A percentile compares a stretch with the other conserved stretches of the same genome.
phyloP scores from a whole-genome alignment of 2,797 vertebrate genomes.

The Tauraco hartlaubi region DNA sequence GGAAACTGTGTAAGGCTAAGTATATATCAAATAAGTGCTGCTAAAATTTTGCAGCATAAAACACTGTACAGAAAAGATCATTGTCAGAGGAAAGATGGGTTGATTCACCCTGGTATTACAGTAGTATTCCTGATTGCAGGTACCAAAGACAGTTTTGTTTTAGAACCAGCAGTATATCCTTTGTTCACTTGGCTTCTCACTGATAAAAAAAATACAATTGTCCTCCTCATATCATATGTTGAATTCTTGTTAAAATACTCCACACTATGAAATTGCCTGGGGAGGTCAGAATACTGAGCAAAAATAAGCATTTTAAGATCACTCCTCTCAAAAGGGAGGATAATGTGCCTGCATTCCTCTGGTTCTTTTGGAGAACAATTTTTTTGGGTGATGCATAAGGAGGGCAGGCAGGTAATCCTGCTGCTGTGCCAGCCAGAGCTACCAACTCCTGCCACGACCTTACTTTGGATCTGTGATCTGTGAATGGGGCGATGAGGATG shows the following conservation, averaged over 20 bases:
- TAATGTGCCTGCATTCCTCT: neutral
- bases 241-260: conserved; percentile 22
- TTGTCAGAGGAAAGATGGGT: neutral
- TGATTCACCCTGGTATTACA: neutral
- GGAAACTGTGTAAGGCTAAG: neutral
- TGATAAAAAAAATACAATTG: neutral
- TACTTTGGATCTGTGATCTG: neutral
- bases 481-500: neutral
- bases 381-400: neutral
- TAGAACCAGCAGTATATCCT: neutral
- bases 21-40: neutral
- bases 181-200: neutral
- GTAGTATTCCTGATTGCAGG: neutral
- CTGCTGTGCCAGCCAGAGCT: neutral
- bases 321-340: neutral
- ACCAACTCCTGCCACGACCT: neutral
- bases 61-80: neutral
- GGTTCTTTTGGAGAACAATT: neutral
- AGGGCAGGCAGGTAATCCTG: neutral
- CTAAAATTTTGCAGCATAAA: neutral
- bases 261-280: neutral
- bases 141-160: neutral
- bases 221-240: neutral
- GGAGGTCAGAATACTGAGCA: neutral
- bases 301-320: conserved; percentile 18